Base-by-base conservation (phyloP, 2,113 vertebrate genomes). In the Paratilapia polleni region DNA sequence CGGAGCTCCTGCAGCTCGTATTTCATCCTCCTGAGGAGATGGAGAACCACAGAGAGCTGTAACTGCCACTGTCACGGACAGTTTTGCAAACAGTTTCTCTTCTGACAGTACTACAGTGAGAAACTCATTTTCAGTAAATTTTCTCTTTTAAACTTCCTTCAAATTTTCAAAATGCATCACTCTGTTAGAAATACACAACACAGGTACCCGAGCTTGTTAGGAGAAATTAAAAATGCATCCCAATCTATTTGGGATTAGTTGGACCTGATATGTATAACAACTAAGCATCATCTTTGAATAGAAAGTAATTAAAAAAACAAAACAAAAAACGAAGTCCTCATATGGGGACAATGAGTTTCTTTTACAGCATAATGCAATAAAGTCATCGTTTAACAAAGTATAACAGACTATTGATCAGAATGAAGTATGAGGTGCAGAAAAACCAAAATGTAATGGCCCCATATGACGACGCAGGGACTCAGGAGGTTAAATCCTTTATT, bases 1-100 rank as follows among this genome's bases (percentile, higher is more conserved):
- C 95, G 91, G 8, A 98, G 95, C 0, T 97, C 96, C 89, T 98
- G 97, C 76, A 98, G 90, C 15, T 97, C 96, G 0, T 85, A 49
- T 79, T 96, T 98, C 94, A 99, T 94, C 84, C 95, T 97, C 93
- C 98, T 99, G 94, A 15, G 19, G 14, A 31, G 4, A 82, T 1
- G 9, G 41, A 77, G 4, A 64, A 49, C 6, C 17, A 41, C 5
- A 47, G 14, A 54, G 19, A 61, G 9, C 6, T 80, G 77, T 36
- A 24, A 20, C n/a, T 57, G 13, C 4, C 2, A 77, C 10, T n/a
- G 8, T 61, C 19, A 54, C 2, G 4, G 36, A 14, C 11, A 61
- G 17, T 5, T 14, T n/a, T 17, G 47, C 47, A 49, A 49, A 49
- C 14, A 49, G 7, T 49, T 49, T 73, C 26, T 54, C 68, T 5